Conservation (phyloP, 2,797 vertebrate genomes). For the Sardinella longiceps region DNA sequence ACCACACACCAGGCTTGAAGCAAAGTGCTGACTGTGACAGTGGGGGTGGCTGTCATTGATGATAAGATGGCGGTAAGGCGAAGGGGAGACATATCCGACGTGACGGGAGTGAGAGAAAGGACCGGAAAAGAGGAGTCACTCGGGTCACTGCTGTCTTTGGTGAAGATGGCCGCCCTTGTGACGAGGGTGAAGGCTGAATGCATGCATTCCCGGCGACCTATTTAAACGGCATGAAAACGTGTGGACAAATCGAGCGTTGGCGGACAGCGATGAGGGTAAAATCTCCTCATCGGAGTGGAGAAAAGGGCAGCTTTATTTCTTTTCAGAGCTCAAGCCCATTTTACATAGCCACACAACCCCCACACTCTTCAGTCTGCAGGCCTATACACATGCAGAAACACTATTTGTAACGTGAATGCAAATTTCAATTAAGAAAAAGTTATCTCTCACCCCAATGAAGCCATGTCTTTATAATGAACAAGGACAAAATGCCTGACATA, state of each 20-base stretch:
- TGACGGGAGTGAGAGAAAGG: neutral
- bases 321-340: neutral
- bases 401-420: neutral
- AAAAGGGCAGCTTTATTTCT: neutral
- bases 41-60: neutral
- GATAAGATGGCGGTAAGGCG: neutral
- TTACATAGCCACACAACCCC: neutral
- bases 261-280: neutral
- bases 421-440: neutral
- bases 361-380: neutral
- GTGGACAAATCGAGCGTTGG: neutral
- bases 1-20: neutral
- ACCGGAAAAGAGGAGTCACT: neutral
- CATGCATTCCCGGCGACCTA: neutral
- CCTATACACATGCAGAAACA: neutral
- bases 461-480: neutral
- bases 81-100: neutral
- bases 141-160: neutral
- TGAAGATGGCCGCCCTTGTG: neutral
- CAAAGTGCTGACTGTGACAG: conserved; percentile 13
- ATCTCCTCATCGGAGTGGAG: neutral
- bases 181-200: neutral
- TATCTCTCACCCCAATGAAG: neutral
- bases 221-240: neutral
- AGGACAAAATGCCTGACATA: neutral